Evolutionary conservation across 2,113 vertebrate species (phyloP).

Genomic region (Protobothrops mucrosquamatus): DNA sequence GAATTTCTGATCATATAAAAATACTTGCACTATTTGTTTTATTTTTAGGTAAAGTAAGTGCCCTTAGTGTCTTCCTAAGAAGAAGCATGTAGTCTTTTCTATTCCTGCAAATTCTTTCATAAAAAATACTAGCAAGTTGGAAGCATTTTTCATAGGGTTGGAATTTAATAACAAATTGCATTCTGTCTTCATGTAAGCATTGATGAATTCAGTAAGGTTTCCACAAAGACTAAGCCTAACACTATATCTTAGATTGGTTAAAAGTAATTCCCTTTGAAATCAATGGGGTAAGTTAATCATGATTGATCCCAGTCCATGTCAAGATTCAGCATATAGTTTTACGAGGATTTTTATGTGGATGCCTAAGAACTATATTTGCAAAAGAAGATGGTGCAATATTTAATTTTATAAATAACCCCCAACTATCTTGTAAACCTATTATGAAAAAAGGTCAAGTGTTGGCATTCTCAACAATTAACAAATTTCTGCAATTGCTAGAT

Average conservation of each 20-base stretch:
- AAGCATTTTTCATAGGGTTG: neutral
- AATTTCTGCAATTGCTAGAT: neutral
- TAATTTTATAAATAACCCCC: neutral
- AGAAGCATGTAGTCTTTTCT: neutral
- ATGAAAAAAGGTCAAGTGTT: neutral
- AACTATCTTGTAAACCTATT: neutral
- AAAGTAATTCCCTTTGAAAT: neutral
- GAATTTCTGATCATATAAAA: neutral
- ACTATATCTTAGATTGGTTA: neutral
- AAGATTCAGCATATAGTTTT: neutral
- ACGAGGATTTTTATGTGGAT: neutral
- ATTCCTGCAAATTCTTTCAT: conserved; percentile 17
- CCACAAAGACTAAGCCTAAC: neutral
- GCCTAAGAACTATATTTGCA: neutral
- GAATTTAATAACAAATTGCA: neutral
- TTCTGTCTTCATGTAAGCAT: neutral
- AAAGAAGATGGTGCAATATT: neutral
- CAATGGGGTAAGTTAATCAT: neutral
- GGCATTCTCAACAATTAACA: neutral
- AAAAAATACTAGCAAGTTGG: neutral
- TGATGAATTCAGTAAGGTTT: neutral
- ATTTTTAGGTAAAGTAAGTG: neutral
- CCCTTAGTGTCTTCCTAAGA: neutral
- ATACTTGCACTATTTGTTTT: neutral
- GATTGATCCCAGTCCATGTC: neutral